Evolutionary conservation across 2,113 vertebrate genomes (phyloP).

Genomic region (Cranoglanis bouderius): DNA sequence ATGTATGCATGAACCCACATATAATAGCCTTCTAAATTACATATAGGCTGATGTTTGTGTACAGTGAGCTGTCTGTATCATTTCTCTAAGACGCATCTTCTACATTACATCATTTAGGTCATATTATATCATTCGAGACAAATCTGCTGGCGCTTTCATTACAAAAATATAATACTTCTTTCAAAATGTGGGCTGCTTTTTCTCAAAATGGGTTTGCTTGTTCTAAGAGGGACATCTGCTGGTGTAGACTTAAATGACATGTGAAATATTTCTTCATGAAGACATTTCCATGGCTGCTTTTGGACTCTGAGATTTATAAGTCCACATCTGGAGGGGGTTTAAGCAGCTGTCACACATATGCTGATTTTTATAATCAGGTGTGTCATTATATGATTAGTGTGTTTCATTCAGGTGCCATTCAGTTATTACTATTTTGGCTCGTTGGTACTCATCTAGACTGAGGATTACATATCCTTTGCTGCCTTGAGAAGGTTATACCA

Average conservation of each 20-base stretch:
- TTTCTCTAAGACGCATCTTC: neutral
- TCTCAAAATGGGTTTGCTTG: too few relatives aligned
- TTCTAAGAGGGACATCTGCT: constrained; percentile 35
- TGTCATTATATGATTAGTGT: neutral
- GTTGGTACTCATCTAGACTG: neutral
- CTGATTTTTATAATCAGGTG: neutral
- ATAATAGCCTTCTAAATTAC: neutral
- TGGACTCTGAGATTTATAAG: neutral
- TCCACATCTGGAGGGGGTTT: neutral
- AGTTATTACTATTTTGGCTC: neutral
- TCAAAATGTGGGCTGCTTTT: neutral
- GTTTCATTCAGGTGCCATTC: neutral
- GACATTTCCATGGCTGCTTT: neutral
- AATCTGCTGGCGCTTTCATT: neutral
- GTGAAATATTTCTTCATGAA: neutral
- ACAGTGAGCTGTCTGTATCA: neutral
- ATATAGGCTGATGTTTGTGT: neutral
- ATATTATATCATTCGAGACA: neutral
- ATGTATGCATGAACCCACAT: neutral
- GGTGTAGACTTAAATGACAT: constrained; percentile 13
- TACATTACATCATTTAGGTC: neutral
- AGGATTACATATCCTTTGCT: neutral
- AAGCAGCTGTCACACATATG: neutral
- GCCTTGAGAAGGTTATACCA: neutral
- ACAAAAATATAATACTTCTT: neutral